Percentiles rank a stretch among this genome's conserved stretches.
Conservation (phyloP, 2,797 vertebrate genomes). For the Hyperoplus lanceolatus region DNA sequence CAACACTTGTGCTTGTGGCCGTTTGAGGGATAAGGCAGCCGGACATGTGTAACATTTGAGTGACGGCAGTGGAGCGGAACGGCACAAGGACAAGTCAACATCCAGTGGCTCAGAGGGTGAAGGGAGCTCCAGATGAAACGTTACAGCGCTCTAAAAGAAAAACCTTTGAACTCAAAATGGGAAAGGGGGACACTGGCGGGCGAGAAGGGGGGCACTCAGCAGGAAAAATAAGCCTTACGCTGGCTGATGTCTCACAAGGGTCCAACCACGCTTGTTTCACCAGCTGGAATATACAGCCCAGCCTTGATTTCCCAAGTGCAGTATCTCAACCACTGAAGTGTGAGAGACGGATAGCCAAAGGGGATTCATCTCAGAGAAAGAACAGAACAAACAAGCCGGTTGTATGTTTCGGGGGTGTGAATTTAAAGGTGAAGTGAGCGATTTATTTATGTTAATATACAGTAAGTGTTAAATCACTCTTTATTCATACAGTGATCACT, state of each 20-base stretch:
- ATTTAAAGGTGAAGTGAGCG: slow-evolving; percentile 23
- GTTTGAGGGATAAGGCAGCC: slow-evolving; percentile 56
- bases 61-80: slow-evolving; percentile 70
- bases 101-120: slow-evolving; percentile 41
- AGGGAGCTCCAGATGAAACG: slow-evolving; percentile 60
- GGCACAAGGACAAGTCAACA: slow-evolving; percentile 60
- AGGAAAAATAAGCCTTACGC: slow-evolving; percentile 53
- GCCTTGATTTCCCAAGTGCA: slow-evolving; percentile 75
- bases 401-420: slow-evolving; percentile 46
- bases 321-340: slow-evolving; percentile 72
- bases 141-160: slow-evolving; percentile 8
- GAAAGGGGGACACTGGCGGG: slow-evolving; percentile 31
- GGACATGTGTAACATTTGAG: slow-evolving; percentile 79
- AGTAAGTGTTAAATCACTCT: too few relatives aligned
- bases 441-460: too few relatives aligned
- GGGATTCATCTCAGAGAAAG: slow-evolving; percentile 62
- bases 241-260: slow-evolving; percentile 34
- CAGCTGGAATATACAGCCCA: slow-evolving; percentile 40
- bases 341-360: slow-evolving; percentile 50
- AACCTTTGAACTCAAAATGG: slow-evolving; percentile 72
- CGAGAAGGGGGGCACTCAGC: slow-evolving; percentile 30
- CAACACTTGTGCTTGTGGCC: slow-evolving; percentile 38
- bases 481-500: too few relatives aligned
- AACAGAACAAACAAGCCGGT: slow-evolving; percentile 42
- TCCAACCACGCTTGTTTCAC: slow-evolving; percentile 24